Evolutionary conservation across 2,113 vertebrate species (phyloP), one percentile per base, ranked within the genome.

Genomic region (Hiodon alosoides): DNA sequence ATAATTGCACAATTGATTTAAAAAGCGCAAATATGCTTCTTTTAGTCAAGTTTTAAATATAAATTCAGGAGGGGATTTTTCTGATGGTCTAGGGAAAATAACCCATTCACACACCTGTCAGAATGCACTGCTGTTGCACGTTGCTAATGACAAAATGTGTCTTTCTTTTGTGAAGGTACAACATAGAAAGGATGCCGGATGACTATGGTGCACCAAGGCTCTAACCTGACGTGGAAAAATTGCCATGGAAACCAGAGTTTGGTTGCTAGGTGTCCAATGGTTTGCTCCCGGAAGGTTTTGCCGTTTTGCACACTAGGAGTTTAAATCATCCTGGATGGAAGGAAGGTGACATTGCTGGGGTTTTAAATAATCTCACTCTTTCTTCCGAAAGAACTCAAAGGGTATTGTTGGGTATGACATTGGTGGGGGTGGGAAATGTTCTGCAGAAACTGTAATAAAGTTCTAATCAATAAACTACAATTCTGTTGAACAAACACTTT

Each of bases 121-220:
- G 31, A 31, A 31, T 31, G 31, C 2, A 31, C 31, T 31, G 31
- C 31, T 31, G n/a, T 62, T 6, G 68, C 9, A 16, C 67, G 4
- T 5, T 48, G 17, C 52, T 16, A 57, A 9, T 58, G 50, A 54
- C 3, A n/a, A 4, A 71, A 57, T 46, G 31, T 31, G 31, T 60
- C 76, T 13, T 59, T 79, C 65, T 79, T 7, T 60, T 67, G 58
- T 80, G 68, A 84, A 99, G 97, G 84, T 99, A 95, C 85, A 98
- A 98, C 77, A 99, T 98, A 76, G 97, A 99, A 82, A 86, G 96
- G 77, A 98, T 99, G 97, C 96, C 97, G 10, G 97, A 98, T 85
- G 97, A 99, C 86, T 99, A 97, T 0, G 97, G 97, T 86, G 97
- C 97, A 4, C 97, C 97, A 80, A 90, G 97, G 69, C 90, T 95